Evolutionary conservation across 2,797 vertebrate species (phyloP), one percentile per base, ranked within the genome.

Genomic region (Distichodus sexfasciatus): DNA sequence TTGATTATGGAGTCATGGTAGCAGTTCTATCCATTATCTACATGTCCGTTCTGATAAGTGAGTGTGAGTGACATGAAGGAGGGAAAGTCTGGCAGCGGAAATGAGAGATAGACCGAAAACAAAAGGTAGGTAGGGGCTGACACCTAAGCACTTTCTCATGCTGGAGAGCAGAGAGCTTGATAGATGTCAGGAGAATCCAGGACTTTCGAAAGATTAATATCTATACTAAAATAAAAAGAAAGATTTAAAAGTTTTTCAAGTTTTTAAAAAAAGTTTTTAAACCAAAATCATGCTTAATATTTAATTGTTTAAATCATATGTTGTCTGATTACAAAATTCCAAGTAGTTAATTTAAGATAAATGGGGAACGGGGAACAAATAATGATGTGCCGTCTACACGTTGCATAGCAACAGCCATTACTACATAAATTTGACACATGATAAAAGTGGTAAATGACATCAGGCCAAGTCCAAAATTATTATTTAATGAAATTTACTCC

Each of bases 21-120:
- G 86, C 83, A 86, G 85, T 75, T 83, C 84, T 78, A 79, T 84
- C 84, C 78, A 85, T 89, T 91, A 90, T 90, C 87, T 79, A 79
- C 84, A 85, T 50, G 86, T 90, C 89, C 87, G 83, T 74, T 84
- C 86, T 87, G 90, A 91, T 91, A 91, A 91, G 83, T 74, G 82
- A 88, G 87, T 90, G 87, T 84, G 83, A 89, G 83, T 90, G 87
- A 90, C 86, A 47, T 85, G 51, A 51, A 75, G 62, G 77, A 83
- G 65, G 55, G 80, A 80, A 84, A 81, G 74, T 81, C 66, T 86
- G 83, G 83, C 82, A 86, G 81, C 71, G 84, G 82, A 90, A 90
- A 88, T 77, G 17, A 54, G 38, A 36, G 55, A 36, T 36, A 40
- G 44, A 85, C 75, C 81, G 72, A 72, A 81, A 81, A 35, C 26